Conservation (phyloP, 64 coral and sea anemone genomes). For the Trachythela sp. region DNA sequence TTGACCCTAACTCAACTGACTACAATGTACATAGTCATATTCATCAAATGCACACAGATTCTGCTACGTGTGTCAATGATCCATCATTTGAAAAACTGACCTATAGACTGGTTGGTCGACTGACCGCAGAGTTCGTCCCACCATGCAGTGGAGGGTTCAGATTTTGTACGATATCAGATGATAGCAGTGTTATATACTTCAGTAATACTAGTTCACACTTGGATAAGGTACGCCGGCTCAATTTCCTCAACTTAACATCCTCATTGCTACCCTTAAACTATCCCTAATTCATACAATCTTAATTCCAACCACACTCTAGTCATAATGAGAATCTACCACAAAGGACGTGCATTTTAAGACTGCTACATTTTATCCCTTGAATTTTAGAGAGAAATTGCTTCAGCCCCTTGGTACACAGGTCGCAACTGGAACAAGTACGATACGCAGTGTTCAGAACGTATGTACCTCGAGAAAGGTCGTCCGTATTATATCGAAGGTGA, state of each 20-base stretch:
- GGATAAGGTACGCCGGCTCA: not conserved
- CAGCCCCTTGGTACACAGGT: not conserved
- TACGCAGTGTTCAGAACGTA: not conserved
- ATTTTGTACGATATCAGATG: not conserved
- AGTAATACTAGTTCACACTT: not conserved
- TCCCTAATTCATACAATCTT: too few species aligned
- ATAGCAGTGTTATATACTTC: not conserved
- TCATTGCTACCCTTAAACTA: too few species aligned
- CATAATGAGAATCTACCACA: too few species aligned
- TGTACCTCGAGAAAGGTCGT: not conserved
- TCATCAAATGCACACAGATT: not conserved
- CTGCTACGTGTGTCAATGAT: not conserved
- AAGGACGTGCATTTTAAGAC: too few species aligned
- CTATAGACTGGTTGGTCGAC: not conserved
- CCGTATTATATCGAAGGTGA: not conserved
- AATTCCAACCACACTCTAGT: too few species aligned
- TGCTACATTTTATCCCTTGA: too few species aligned
- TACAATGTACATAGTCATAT: not conserved
- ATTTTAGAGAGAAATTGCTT: slow-evolving; percentile 3
- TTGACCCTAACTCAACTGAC: not conserved
- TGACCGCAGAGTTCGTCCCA: not conserved
- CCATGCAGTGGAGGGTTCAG: not conserved
- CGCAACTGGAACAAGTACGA: not conserved
- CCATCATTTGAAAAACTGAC: not conserved
- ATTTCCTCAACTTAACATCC: too few species aligned